These are phyloP conservation scores for Heliconius melpomene DNA, from an alignment of 1,140 invertebrate genomes.

Conservation along the genomic window DNA sequence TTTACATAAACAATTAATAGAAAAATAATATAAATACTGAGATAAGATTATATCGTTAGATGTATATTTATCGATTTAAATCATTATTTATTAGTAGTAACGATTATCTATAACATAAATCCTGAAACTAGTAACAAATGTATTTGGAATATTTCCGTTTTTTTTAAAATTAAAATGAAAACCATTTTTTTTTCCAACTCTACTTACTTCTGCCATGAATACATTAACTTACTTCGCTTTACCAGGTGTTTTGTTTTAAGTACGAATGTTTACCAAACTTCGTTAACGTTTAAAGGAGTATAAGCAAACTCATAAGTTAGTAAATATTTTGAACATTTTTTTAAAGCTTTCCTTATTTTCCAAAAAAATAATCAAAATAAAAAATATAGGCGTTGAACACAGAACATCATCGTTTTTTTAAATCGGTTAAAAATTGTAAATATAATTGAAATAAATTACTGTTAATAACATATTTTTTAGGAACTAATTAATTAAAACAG, in stretches of 20 bases:
- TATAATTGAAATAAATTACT: too few relatives aligned
- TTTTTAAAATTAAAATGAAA: neutral
- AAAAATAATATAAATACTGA: neutral
- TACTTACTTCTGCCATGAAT: neutral
- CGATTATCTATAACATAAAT: neutral
- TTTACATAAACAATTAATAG: neutral
- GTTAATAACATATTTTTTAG: too few relatives aligned
- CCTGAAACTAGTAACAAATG: neutral
- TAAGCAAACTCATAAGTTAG: neutral
- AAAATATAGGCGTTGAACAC: neutral
- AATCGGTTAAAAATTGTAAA: neutral
- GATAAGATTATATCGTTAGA: too few relatives aligned
- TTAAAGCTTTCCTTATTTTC: neutral
- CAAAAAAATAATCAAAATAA: neutral
- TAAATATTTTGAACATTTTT: neutral
- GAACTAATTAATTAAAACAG: too few relatives aligned
- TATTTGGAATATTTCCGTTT: neutral
- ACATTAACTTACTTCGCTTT: constrained; percentile 14
- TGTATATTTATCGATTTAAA: too few relatives aligned
- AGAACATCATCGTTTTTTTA: neutral
- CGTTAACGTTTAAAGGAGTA: neutral
- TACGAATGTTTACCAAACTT: neutral
- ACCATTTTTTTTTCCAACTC: neutral
- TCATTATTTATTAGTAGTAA: too few relatives aligned
- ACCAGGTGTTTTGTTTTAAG: constrained; percentile 10